Evolutionary conservation across 2,797 vertebrate species (phyloP).

Genomic region (Ataeniobius toweri): DNA sequence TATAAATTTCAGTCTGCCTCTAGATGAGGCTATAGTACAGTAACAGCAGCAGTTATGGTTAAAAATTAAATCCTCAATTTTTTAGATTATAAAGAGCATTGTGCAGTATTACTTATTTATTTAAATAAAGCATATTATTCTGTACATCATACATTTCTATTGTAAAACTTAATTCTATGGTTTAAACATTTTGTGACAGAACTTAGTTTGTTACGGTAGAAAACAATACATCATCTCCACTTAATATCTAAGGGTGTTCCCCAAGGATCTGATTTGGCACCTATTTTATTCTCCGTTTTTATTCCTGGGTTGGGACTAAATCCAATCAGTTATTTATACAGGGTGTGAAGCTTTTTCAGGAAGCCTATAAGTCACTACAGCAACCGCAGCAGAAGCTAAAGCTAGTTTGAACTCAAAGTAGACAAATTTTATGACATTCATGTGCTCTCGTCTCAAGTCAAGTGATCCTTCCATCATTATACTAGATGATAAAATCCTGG

Average conservation of each 20-base stretch:
- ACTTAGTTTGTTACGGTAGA: not conserved
- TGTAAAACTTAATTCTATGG: not conserved
- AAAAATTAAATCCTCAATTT: not conserved
- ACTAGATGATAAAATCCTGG: not conserved
- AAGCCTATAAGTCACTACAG: not conserved
- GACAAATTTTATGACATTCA: not conserved
- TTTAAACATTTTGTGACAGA: not conserved
- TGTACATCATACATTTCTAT: not conserved
- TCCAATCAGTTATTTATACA: not conserved
- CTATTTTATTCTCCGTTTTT: constrained; percentile 1
- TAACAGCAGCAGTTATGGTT: not conserved
- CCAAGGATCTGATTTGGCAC: not conserved
- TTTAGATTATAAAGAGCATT: not conserved
- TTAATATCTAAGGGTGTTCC: not conserved
- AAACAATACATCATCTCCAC: not conserved
- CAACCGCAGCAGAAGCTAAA: not conserved
- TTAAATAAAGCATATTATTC: not conserved
- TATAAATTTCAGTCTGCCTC: not conserved
- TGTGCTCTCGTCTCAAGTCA: not conserved
- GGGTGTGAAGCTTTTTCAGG: not conserved
- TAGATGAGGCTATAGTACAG: not conserved
- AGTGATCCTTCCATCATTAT: not conserved
- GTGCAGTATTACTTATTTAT: not conserved
- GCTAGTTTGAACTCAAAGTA: not conserved
- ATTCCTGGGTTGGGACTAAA: not conserved